Base-by-base conservation (phyloP, 53 echinoderm and acorn worm species). In the Zoroaster sp. region DNA sequence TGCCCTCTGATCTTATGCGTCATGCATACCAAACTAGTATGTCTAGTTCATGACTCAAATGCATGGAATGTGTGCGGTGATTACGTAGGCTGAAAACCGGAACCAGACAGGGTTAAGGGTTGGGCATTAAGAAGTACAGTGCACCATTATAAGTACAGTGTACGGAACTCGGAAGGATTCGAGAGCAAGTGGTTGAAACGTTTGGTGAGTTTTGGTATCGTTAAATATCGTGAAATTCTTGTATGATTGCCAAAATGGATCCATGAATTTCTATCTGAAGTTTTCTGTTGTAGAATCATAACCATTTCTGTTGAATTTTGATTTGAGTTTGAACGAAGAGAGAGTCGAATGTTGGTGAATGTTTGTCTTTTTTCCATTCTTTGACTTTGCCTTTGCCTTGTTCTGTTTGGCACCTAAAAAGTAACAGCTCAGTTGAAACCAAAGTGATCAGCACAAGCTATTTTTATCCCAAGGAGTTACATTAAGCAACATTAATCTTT, bases 11-110 rank as follows among this genome's bases (percentile, higher is more conserved):
- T n/a, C n/a, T 17, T 31, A 79, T 63, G 63, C 79, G 79, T 79
- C 79, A 79, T 73, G 42, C 55, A 79, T 79, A 35, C n/a, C 20
- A 45, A 12, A 30, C 18, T 77, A 34, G 63, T 36, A 38, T 10
- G 81, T 81, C 81, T 81, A 42, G 81, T 66, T 81, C 7, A 11
- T 81, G 81, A 81, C 81, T 81, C 81, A 81, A 65, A 40, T 5
- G n/a, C 32, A 67, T 44, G 67, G 81, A 39, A 81, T 81, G 76
- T 46, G 4, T 41, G 31, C 38, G 8, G 75, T n/a, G n/a, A 28
- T 0, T 42, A 39, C 20, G 28, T 21, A 66, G 67, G 4, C 67
- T 10, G 66, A 10, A 17, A 40, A 37, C 81, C 81, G 81, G 81
- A 66, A 81, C 66, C 81, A 81, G 81, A 25, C 81, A 17, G 25